Conservation (phyloP, 2,797 vertebrate species). For the Lepilemur ruficaudatus region DNA sequence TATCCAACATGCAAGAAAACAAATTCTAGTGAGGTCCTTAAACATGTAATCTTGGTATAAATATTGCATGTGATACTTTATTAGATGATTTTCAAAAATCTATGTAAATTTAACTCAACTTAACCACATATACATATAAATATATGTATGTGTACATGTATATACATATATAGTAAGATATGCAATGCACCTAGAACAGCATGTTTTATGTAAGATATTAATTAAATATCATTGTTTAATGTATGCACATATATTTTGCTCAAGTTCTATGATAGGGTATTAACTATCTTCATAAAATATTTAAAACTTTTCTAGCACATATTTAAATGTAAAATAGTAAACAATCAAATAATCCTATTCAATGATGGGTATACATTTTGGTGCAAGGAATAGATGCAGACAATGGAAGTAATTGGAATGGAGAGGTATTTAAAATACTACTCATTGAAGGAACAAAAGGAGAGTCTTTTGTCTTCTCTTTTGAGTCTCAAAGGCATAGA, state of each 20-base stretch:
- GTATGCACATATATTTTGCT: not conserved
- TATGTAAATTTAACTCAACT: constrained; percentile 17
- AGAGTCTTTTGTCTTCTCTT: not conserved
- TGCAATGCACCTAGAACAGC: not conserved
- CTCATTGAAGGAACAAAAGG: not conserved
- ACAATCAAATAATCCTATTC: not conserved
- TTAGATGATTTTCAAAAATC: not conserved
- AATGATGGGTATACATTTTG: constrained; percentile 28
- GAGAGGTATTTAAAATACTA: constrained; percentile 35
- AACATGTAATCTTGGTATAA: constrained; percentile 20
- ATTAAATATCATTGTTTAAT: not conserved
- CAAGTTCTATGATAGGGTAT: not conserved
- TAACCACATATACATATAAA: constrained; percentile 23
- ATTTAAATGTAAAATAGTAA: constrained; percentile 23
- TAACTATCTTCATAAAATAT: constrained; percentile 26
- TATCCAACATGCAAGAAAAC: constrained; percentile 5
- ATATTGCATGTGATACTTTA: not conserved
- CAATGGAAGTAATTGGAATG: constrained; percentile 4
- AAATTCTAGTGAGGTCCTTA: not conserved
- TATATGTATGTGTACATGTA: not conserved
- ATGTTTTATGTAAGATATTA: not conserved
- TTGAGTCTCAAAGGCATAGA: not conserved
- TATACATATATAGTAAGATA: not conserved
- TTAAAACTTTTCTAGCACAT: constrained; percentile 18
- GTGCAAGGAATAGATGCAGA: not conserved